These are phyloP conservation scores for Erannis defoliaria DNA, from an alignment of 2,888 invertebrate species.

Conservation along the genomic window DNA sequence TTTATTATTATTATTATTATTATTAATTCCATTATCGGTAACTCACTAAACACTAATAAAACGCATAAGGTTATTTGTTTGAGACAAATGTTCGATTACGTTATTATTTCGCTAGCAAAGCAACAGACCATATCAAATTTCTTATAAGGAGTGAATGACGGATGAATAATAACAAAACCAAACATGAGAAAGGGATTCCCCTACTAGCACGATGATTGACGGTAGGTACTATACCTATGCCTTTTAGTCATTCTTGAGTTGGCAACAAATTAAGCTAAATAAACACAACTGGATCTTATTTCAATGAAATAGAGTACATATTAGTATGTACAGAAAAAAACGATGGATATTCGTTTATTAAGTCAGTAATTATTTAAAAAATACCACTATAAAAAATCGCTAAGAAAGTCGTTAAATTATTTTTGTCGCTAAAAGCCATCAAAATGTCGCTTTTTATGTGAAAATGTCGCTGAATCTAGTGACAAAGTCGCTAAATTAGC, in stretches of 20 bases:
- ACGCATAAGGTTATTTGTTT: slow-evolving; percentile 4
- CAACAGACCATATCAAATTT: slow-evolving; percentile 21
- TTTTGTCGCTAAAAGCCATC: slow-evolving; percentile 1
- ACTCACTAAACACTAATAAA: slow-evolving; percentile 20
- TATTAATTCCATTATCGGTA: slow-evolving; percentile 25
- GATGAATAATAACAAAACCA: slow-evolving; percentile 18
- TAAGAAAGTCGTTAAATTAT: slow-evolving; percentile 6
- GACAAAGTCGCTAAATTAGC: too few species aligned
- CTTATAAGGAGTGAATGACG: slow-evolving; percentile 23
- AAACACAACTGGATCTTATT: slow-evolving; percentile 11
- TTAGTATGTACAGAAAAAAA: slow-evolving; percentile 3
- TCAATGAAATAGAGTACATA: slow-evolving; percentile 11
- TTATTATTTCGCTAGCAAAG: slow-evolving; percentile 18
- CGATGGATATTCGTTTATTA: slow-evolving; percentile 8
- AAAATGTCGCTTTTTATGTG: not conserved
- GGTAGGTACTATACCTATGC: slow-evolving; percentile 1
- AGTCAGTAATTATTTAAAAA: slow-evolving; percentile 15
- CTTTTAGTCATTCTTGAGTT: slow-evolving; percentile 10
- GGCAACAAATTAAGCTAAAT: slow-evolving; percentile 11
- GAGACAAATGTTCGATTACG: slow-evolving; percentile 24
- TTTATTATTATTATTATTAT: too few species aligned
- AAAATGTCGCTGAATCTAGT: slow-evolving; percentile 1
- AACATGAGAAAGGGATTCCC: slow-evolving; percentile 17
- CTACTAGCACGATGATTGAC: slow-evolving; percentile 3
- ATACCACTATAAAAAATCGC: slow-evolving; percentile 15